Percentiles rank a stretch among this genome's conserved stretches.
phyloP scores from a whole-genome alignment of 2,797 vertebrate species.

The Loris lydekkerianus region DNA sequence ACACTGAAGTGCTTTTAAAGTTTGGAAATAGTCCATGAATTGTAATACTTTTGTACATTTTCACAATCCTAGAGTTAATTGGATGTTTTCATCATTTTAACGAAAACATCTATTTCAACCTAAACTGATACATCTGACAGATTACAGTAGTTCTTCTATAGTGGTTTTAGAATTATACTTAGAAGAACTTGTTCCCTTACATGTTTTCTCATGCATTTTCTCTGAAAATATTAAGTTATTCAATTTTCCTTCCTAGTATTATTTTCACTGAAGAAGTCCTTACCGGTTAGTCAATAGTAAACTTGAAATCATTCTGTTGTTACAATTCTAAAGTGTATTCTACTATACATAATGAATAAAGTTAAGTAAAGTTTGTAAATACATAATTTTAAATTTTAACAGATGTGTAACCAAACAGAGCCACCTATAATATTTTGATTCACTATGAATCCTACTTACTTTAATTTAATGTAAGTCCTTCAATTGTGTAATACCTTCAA shows the following conservation, averaged over 20 bases:
- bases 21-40: conserved; percentile 73
- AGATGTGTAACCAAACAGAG: background rate
- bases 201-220: conserved; percentile 7
- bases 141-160: conserved; percentile 22
- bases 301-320: background rate
- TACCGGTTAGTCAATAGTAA: background rate
- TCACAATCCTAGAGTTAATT: conserved; percentile 62
- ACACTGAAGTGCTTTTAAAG: conserved; percentile 76
- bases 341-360: background rate
- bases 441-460: background rate
- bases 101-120: conserved; percentile 77
- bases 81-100: conserved; percentile 83
- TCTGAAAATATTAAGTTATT: conserved; percentile 49
- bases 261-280: conserved; percentile 18
- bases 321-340: background rate
- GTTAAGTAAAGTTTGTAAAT: conserved; percentile 8
- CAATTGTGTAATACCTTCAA: conserved; percentile 33
- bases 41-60: conserved; percentile 77
- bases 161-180: conserved; percentile 40
- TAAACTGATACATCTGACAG: conserved; percentile 37
- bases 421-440: background rate
- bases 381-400: conserved; percentile 32
- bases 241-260: background rate
- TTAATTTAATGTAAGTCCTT: conserved; percentile 25
- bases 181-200: background rate